Percentiles rank a stretch among this genome's conserved stretches.
Conservation (phyloP, 2,797 vertebrate species). For the Clarias fuscus region DNA sequence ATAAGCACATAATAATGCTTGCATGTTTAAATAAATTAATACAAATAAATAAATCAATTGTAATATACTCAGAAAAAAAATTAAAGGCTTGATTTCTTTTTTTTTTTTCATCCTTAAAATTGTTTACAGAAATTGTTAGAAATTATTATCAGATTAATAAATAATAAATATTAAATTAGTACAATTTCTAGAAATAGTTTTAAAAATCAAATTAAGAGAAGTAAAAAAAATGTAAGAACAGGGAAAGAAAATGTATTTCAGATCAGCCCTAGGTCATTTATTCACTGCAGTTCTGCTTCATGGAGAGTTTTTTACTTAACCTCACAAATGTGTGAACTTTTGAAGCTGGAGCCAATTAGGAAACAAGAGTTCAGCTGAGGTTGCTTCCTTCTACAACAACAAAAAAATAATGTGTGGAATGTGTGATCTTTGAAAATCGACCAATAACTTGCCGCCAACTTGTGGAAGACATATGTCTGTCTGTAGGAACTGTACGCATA, state of each 20-base stretch:
- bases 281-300: neutral
- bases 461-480: too few relatives aligned
- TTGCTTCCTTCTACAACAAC: neutral
- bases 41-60: neutral
- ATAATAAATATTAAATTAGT: neutral
- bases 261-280: neutral
- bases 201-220: neutral
- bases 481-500: too few relatives aligned
- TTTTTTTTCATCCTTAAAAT: neutral
- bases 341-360: neutral
- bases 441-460: too few relatives aligned
- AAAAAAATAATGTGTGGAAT: neutral
- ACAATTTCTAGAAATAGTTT: neutral
- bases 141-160: neutral
- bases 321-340: neutral
- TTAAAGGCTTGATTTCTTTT: neutral
- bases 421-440: too few relatives aligned
- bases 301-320: neutral
- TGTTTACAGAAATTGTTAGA: neutral
- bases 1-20: neutral
- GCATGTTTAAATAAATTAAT: neutral
- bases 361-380: neutral
- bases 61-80: neutral
- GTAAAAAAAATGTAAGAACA: neutral
- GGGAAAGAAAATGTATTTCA: neutral